These are phyloP conservation scores for Heterodera schachtii DNA, from an alignment of 1,140 invertebrate genomes.

Conservation along the genomic window DNA sequence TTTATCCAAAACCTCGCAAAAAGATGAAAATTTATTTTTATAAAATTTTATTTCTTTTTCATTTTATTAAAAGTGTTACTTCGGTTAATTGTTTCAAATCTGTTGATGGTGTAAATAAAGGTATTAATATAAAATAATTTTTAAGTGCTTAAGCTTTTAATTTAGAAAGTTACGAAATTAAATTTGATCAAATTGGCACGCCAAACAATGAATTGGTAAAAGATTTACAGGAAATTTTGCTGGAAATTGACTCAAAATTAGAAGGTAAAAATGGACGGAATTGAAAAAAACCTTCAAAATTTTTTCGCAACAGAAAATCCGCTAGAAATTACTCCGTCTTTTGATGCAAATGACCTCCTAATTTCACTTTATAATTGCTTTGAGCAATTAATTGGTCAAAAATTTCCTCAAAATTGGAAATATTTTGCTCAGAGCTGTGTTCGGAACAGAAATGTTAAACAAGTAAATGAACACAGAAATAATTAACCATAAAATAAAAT, in stretches of 20 bases:
- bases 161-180: neutral
- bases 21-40: too few relatives aligned
- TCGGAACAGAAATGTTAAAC: neutral
- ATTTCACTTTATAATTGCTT: neutral
- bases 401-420: neutral
- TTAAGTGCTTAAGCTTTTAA: too few relatives aligned
- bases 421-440: neutral
- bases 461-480: neutral
- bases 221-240: neutral
- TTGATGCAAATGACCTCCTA: neutral
- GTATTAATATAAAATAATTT: too few relatives aligned
- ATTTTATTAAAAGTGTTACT: too few relatives aligned
- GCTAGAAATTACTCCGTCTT: neutral
- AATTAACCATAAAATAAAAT: neutral
- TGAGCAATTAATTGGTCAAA: neutral
- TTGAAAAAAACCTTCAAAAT: neutral
- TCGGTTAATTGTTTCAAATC: too few relatives aligned
- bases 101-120: too few relatives aligned
- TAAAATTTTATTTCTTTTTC: too few relatives aligned
- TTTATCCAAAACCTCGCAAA: too few relatives aligned
- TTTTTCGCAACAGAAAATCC: neutral
- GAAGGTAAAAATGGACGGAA: neutral
- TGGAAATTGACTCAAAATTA: neutral
- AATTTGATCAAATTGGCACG: neutral
- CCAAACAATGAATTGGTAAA: neutral